phyloP scores from a whole-genome alignment of 2,797 vertebrate genomes.

The Sylvia borin region DNA sequence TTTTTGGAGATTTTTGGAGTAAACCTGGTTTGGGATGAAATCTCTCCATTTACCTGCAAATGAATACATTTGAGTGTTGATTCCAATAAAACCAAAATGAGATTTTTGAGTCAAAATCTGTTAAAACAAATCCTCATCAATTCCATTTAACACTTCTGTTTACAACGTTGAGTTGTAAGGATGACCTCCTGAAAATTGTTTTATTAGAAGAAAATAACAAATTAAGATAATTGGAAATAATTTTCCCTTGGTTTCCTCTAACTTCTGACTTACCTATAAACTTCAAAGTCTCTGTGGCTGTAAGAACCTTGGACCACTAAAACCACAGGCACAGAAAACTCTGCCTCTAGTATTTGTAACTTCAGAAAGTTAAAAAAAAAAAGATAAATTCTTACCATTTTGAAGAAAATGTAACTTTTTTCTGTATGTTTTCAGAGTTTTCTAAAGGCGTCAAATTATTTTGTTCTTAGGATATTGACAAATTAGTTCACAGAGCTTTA shows the following conservation, averaged over 20 bases:
- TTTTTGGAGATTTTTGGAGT: rapidly evolving
- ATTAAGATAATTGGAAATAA: not conserved
- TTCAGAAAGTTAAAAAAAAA: not conserved
- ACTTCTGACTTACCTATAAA: rapidly evolving
- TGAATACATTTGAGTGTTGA: no score
- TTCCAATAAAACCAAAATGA: not conserved
- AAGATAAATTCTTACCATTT: not conserved
- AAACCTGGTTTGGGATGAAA: not conserved
- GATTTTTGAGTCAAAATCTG: not conserved
- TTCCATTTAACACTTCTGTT: not conserved
- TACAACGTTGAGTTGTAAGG: rapidly evolving
- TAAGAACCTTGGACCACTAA: not conserved
- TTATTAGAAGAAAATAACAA: not conserved
- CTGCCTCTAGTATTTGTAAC: not conserved
- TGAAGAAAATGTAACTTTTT: not conserved
- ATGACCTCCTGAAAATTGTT: not conserved
- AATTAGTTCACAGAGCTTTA: not conserved
- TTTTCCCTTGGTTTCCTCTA: not conserved
- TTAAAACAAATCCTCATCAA: not conserved
- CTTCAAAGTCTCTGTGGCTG: not conserved
- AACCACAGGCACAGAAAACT: not conserved
- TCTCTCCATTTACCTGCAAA: not conserved
- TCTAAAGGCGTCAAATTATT: not conserved
- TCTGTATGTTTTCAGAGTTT: not conserved
- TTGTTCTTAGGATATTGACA: not conserved